Conservation (phyloP, 1,140 invertebrate genomes). For the Homalodisca vitripennis region DNA sequence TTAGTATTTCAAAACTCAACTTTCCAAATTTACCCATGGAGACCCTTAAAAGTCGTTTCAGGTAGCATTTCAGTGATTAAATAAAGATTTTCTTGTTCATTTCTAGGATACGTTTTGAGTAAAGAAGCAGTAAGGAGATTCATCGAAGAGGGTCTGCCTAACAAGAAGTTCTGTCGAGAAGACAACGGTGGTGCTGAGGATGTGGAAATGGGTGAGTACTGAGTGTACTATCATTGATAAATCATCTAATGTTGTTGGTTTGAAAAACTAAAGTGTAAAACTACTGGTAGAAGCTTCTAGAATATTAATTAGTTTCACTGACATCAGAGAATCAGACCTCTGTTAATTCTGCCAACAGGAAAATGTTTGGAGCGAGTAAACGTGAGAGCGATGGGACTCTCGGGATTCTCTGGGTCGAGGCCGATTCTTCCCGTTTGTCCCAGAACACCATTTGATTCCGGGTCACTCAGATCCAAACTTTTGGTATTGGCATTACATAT, state of each 20-base stretch:
- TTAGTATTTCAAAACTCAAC: too few species aligned
- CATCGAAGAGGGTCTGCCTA: conserved; percentile 66
- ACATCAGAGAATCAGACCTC: too few species aligned
- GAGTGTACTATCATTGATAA: not conserved
- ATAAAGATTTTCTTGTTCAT: conserved; percentile 28
- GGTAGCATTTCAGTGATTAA: not conserved
- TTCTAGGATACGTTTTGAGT: conserved; percentile 82
- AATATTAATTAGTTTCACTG: too few species aligned
- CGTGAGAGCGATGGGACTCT: conserved; percentile 81
- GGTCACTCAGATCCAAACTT: conserved; percentile 73
- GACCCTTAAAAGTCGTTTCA: not conserved
- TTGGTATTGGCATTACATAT: conserved; percentile 96
- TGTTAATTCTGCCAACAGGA: too few species aligned
- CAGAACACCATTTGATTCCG: conserved; percentile 88
- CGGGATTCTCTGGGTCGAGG: conserved; percentile 80
- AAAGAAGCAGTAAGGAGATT: conserved; percentile 71
- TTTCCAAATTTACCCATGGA: too few species aligned
- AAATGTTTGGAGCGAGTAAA: conserved; percentile 86
- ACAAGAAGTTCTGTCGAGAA: conserved; percentile 65
- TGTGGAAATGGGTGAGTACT: conserved; percentile 43
- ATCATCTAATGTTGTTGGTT: too few species aligned
- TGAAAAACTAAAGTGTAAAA: too few species aligned
- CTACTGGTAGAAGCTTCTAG: too few species aligned
- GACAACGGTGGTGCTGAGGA: conserved; percentile 46
- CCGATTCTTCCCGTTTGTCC: conserved; percentile 91